Base-by-base conservation (phyloP, 2,888 invertebrate species). In the Hypselothyrea guttata region DNA sequence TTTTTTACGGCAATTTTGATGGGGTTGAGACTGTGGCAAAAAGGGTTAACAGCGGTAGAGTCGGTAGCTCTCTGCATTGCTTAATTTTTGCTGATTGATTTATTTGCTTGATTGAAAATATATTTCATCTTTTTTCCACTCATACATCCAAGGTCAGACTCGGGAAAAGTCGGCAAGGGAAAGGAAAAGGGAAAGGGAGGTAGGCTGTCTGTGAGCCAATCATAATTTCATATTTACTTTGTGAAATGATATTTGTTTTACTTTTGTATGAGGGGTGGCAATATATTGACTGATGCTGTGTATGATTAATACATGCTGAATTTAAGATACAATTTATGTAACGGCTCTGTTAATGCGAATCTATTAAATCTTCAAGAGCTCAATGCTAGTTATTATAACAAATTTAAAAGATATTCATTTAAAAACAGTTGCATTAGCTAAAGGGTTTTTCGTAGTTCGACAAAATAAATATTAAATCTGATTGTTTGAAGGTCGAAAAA, bases 161-260 rank as follows among this genome's bases (percentile, higher is more conserved):
- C 48, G 28, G 18, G 41, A 34, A 46, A 9, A 8, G n/a, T 2
- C 11, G n/a, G 31, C 2, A 33, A 7, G 18, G 55, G 35, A 34
- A 66, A 27, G 44, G 44, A 48, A 35, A 51, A 27, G 49, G 35
- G 13, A 18, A 18, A 40, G 16, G 16, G n/a, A 5, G 18, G 45
- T 16, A 7, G 52, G n/a, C 35, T 22, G 60, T 30, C 45, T 44
- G 53, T 57, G 45, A 55, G 67, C 62, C 70, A 75, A 72, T 84
- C 84, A 79, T 79, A 84, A 84, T 82, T 84, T 70, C 65, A 76
- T 82, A 85, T 82, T 82, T 85, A 76, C 64, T 68, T 69, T 71
- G 70, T 54, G 64, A 85, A 85, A 82, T 74, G 62, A 65, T 83
- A 65, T 82, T 82, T 85, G 71, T 54, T 83, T 81, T 75, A 64